These are phyloP conservation scores for Drosophila nebulosa DNA, from an alignment of 1,140 invertebrate species.

Conservation along the genomic window DNA sequence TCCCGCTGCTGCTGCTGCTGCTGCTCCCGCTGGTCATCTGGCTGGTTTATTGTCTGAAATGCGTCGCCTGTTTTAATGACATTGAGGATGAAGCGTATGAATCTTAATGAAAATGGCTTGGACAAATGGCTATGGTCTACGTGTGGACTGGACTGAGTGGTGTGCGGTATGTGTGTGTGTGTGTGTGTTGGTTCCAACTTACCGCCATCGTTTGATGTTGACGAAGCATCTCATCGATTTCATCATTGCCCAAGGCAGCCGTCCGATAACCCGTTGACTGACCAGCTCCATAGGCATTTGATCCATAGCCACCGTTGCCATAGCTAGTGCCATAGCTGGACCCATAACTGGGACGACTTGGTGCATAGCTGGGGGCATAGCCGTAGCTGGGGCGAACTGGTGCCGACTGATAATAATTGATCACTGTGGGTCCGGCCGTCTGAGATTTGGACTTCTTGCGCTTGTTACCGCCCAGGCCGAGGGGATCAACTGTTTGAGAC, in stretches of 20 bases:
- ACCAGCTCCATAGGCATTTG: slow-evolving; percentile 45
- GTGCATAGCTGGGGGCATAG: too few species aligned
- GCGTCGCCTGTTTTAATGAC: slow-evolving; percentile 80
- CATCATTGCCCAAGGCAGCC: slow-evolving; percentile 62
- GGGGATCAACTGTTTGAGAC: slow-evolving; percentile 29
- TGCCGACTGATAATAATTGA: slow-evolving; percentile 51
- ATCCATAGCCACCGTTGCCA: background rate
- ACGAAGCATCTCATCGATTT: slow-evolving; percentile 67
- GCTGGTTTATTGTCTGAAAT: slow-evolving; percentile 74
- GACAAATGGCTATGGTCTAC: background rate
- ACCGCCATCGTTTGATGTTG: slow-evolving; percentile 58
- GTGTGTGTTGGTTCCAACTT: slow-evolving; percentile 22
- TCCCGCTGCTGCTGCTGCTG: slow-evolving; percentile 12
- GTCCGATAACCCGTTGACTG: slow-evolving; percentile 47
- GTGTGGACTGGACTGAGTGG: slow-evolving; percentile 14
- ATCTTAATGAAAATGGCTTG: slow-evolving; percentile 50
- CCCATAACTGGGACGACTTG: too few species aligned
- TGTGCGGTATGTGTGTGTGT: background rate
- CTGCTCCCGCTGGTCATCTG: slow-evolving; percentile 14
- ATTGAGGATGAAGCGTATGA: slow-evolving; percentile 50
- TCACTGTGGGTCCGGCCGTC: slow-evolving; percentile 20
- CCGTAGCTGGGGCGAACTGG: slow-evolving; percentile 13
- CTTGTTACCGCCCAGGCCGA: slow-evolving; percentile 48
- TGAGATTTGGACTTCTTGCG: slow-evolving; percentile 51
- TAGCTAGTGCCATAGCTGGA: slow-evolving; percentile 18